These are phyloP conservation scores for Phalacrocorax brasilianus DNA, from an alignment of 2,113 vertebrate genomes.

Conservation along the genomic window DNA sequence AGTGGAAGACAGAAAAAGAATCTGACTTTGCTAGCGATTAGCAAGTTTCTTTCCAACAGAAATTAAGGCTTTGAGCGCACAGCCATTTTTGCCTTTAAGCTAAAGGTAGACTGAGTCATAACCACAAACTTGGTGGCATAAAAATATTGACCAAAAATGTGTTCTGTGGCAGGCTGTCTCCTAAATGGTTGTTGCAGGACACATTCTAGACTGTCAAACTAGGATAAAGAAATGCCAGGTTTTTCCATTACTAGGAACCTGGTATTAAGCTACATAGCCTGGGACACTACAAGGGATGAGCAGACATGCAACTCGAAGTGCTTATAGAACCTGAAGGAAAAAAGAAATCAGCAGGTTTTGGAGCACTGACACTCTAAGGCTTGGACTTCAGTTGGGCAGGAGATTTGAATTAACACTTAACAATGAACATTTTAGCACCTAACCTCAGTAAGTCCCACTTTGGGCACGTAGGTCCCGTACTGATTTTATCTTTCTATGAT, in stretches of 20 bases:
- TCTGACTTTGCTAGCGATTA: neutral
- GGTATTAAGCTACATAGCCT: neutral
- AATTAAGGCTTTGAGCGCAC: neutral
- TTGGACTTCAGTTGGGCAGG: neutral
- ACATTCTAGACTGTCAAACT: neutral
- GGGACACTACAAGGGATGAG: accelerated
- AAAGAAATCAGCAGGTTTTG: neutral
- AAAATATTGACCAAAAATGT: neutral
- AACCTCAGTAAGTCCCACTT: neutral
- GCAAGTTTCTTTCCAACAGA: neutral
- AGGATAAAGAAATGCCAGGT: neutral
- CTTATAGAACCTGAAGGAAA: neutral
- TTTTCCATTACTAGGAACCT: neutral
- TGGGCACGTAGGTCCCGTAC: neutral
- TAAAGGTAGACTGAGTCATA: neutral
- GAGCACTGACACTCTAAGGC: neutral
- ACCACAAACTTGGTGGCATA: neutral
- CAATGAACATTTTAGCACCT: neutral
- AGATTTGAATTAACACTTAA: neutral
- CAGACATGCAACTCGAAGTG: neutral
- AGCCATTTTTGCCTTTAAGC: neutral
- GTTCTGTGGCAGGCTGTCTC: neutral
- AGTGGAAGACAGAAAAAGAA: neutral
- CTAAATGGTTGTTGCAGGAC: neutral
- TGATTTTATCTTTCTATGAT: neutral